Evolutionary conservation across 2,888 invertebrate genomes (phyloP).

Genomic region (Thecophora atra): DNA sequence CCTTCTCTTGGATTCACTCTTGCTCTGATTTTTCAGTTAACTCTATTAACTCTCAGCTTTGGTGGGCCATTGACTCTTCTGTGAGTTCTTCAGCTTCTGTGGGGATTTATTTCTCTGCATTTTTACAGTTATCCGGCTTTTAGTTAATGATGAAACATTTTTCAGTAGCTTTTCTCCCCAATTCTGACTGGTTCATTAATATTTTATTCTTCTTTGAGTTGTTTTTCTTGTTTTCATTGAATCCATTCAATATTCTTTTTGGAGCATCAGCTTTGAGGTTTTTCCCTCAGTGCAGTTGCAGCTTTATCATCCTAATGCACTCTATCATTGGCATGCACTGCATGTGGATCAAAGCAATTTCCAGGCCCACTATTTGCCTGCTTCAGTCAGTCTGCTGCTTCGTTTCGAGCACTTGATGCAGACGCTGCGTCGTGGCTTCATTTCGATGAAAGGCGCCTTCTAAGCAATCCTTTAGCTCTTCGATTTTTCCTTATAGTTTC

Average conservation of each 20-base stretch:
- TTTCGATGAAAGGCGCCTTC: constrained; percentile 29
- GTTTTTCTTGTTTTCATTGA: not conserved
- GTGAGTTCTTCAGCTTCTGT: too few relatives aligned
- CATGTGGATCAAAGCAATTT: constrained; percentile 18
- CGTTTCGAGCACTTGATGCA: constrained; percentile 11
- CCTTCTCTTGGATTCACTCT: too few relatives aligned
- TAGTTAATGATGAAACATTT: too few relatives aligned
- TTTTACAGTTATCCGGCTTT: too few relatives aligned
- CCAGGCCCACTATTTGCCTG: not conserved
- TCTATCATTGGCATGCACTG: constrained; percentile 21
- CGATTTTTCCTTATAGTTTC: not conserved
- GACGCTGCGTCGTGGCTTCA: constrained; percentile 18
- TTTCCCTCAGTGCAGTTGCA: constrained; percentile 19
- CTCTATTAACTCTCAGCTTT: too few relatives aligned
- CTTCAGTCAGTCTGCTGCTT: too few relatives aligned
- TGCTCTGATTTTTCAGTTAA: too few relatives aligned
- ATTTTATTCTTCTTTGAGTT: not conserved
- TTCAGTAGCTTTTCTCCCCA: too few relatives aligned
- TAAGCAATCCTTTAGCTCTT: constrained; percentile 1
- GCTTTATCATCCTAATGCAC: constrained; percentile 27
- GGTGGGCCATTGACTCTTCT: too few relatives aligned
- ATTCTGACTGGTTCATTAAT: too few relatives aligned
- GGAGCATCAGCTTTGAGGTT: not conserved
- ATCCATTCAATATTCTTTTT: not conserved
- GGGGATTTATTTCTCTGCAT: too few relatives aligned